Conservation (phyloP, 1,140 invertebrate species). For the Oscheius sp. region DNA sequence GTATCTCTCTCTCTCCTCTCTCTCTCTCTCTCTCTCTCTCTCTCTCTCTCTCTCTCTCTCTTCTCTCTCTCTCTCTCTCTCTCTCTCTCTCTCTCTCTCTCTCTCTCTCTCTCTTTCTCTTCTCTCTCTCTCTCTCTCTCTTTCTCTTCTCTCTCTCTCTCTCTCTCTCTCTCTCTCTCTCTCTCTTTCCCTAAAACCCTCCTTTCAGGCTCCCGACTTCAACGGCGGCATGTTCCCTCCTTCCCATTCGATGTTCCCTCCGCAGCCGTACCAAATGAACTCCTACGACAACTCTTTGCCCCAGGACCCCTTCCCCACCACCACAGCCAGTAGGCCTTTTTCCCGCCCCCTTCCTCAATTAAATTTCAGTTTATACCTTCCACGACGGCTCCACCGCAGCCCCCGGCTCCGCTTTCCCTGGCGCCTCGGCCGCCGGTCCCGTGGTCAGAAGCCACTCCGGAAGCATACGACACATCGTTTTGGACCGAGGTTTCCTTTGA, state of each 20-base stretch:
- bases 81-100: too few relatives aligned
- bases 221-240: slow-evolving; percentile 9
- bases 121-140: background rate
- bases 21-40: too few relatives aligned
- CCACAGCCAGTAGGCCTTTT: slow-evolving; percentile 17
- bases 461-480: slow-evolving; percentile 13
- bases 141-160: background rate
- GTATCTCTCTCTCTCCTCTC: too few relatives aligned
- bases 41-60: too few relatives aligned
- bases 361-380: background rate
- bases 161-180: background rate
- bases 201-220: background rate
- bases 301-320: slow-evolving; percentile 9
- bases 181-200: background rate
- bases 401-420: slow-evolving; percentile 1
- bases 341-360: background rate
- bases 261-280: slow-evolving; percentile 20
- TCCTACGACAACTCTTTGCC: slow-evolving; percentile 7
- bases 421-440: background rate
- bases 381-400: slow-evolving; percentile 3
- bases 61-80: too few relatives aligned
- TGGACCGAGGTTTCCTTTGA: slow-evolving; percentile 5
- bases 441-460: background rate
- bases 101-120: background rate
- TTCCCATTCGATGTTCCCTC: slow-evolving; percentile 2